Evolutionary conservation across 37 sponge, comb jelly and placozoan genomes (phyloP), one percentile per base, ranked within the genome.

Genomic region (Oopsacas minuta): DNA sequence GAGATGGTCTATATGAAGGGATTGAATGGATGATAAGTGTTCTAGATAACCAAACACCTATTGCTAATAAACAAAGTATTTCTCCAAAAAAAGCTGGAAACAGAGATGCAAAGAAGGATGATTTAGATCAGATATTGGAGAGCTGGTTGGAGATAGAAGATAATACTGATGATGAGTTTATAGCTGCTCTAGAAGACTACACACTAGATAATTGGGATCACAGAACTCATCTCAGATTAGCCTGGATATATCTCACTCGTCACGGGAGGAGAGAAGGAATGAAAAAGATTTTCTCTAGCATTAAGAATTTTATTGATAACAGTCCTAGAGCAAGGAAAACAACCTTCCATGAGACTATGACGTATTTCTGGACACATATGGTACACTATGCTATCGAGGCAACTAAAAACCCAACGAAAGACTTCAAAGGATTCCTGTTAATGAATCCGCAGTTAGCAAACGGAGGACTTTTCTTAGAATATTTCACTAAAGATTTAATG

Each of bases 111-210:
- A 61, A 34, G 28, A 61, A 61, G 30, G 22, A 61, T 3, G 75
- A 61, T n/a, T n/a, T 61, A 34, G 75, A 61, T 61, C 1, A 7
- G 3, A 61, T 61, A 7, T 34, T 61, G 75, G 75, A 61, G 75
- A 61, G 75, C 7, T 61, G 75, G 75, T n/a, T 61, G 75, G 75
- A 61, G 75, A 61, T 61, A 61, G 75, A 61, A n/a, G 75, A 61
- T 12, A 34, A 12, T 5, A 25, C 75, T 5, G 75, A 61, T 61
- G 75, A 61, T 5, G 75, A 3, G 75, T 61, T 61, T 34, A 12
- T 61, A 61, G 30, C 75, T 34, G 75, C 75, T 20, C 22, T 61
- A n/a, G 75, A 61, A 34, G 30, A 61, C 75, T 61, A 25, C 75
- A 20, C 75, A 61, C 75, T 61, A 5, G 75, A 61, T 3, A 61